Conservation (phyloP, 2,888 invertebrate genomes). For the Eristalinus aeneus region DNA sequence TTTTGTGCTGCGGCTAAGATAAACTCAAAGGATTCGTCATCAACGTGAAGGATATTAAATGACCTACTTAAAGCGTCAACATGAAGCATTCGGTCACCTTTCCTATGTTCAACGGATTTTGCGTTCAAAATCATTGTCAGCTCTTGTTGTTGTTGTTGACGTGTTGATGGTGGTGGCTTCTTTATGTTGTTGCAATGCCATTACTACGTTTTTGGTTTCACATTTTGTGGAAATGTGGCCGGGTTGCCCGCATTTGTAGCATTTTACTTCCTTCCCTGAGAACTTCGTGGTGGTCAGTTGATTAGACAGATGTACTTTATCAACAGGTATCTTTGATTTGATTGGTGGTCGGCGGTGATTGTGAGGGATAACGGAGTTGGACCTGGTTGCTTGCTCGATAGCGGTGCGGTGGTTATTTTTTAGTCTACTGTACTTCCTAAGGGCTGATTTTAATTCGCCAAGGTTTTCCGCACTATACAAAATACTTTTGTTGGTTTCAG, state of each 20-base stretch:
- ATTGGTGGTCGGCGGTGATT: too few species aligned
- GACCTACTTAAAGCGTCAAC: too few species aligned
- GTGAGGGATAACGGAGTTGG: too few species aligned
- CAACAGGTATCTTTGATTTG: too few species aligned
- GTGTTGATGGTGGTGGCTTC: too few species aligned
- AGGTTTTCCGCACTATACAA: neutral
- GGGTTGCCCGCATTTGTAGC: neutral
- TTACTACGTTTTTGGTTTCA: neutral
- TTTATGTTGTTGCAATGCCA: neutral
- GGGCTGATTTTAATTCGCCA: neutral
- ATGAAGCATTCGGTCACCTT: too few species aligned
- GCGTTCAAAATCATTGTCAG: neutral
- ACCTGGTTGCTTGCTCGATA: too few species aligned
- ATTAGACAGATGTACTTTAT: too few species aligned
- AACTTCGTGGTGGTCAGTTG: neutral
- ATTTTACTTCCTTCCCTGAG: neutral
- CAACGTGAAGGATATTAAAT: neutral
- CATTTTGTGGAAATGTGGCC: neutral
- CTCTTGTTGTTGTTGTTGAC: too few species aligned
- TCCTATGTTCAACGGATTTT: neutral
- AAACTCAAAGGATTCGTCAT: neutral
- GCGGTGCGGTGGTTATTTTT: neutral
- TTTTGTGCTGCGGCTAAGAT: neutral
- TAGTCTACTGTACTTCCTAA: neutral
- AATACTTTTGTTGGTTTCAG: neutral